phyloP scores from a whole-genome alignment of 2,113 vertebrate genomes.

The Sylvilagus bachmani region DNA sequence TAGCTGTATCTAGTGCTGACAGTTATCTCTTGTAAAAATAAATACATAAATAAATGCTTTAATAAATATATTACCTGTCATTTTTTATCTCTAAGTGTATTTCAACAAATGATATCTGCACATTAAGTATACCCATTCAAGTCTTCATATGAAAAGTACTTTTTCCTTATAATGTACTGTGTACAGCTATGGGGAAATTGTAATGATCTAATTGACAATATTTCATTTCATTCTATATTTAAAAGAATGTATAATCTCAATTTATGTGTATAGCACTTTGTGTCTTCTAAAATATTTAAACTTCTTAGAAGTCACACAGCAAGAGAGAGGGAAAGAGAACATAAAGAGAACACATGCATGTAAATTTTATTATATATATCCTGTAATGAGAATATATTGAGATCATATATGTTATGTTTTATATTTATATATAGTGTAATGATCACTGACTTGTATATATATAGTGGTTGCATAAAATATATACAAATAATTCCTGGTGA shows the following conservation, averaged over 20 bases:
- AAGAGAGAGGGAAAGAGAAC: too few species aligned
- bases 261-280: slow-evolving; percentile 68
- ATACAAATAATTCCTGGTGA: background rate
- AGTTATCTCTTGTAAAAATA: slow-evolving; percentile 81
- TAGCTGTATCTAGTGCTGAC: slow-evolving; percentile 75
- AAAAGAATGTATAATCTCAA: slow-evolving; percentile 71
- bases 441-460: background rate
- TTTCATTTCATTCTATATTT: slow-evolving; percentile 76
- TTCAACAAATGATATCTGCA: slow-evolving; percentile 73
- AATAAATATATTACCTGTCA: slow-evolving; percentile 81
- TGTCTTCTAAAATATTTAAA: slow-evolving; percentile 84
- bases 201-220: slow-evolving; percentile 2
- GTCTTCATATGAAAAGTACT: slow-evolving; percentile 73
- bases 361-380: background rate
- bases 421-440: background rate
- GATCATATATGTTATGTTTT: too few species aligned
- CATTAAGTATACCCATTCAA: slow-evolving; percentile 73
- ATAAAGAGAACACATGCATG: too few species aligned
- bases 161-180: slow-evolving; percentile 72
- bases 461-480: background rate
- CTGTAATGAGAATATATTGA: background rate
- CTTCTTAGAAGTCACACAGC: slow-evolving; percentile 75
- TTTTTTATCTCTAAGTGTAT: slow-evolving; percentile 81
- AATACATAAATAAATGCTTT: slow-evolving; percentile 76
- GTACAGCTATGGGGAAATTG: slow-evolving; percentile 50